Percentiles rank a stretch among this genome's conserved stretches.
These are phyloP conservation scores for Athalia circularis DNA, from an alignment of 2,888 invertebrate species.

Conservation along the genomic window DNA sequence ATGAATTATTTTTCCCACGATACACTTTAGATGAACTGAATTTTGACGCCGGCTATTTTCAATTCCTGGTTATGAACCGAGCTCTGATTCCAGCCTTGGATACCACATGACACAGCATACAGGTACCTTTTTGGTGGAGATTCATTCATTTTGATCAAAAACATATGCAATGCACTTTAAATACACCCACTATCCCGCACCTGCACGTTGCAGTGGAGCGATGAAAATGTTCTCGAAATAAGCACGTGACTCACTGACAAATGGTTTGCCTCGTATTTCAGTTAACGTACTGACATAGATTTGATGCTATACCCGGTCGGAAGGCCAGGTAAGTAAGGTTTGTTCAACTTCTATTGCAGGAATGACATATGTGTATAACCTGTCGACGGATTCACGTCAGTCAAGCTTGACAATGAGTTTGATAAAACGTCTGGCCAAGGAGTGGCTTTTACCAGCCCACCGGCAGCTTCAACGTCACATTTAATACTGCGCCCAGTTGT, in stretches of 20 bases:
- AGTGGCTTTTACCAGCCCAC: slow-evolving; percentile 16
- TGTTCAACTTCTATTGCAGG: slow-evolving; percentile 6
- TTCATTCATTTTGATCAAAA: too few species aligned
- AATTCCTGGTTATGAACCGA: too few species aligned
- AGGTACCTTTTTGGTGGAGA: too few species aligned
- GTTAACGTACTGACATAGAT: neutral
- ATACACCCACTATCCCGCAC: neutral
- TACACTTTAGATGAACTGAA: too few species aligned
- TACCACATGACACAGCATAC: too few species aligned
- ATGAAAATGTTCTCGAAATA: slow-evolving; percentile 2
- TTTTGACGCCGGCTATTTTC: too few species aligned
- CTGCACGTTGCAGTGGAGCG: neutral
- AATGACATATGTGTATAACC: slow-evolving; percentile 8
- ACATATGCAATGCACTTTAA: neutral
- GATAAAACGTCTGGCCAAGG: slow-evolving; percentile 39
- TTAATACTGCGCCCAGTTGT: slow-evolving; percentile 45
- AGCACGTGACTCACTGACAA: slow-evolving; percentile 15
- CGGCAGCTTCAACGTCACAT: slow-evolving; percentile 24
- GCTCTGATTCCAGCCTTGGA: too few species aligned
- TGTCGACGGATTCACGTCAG: slow-evolving; percentile 24
- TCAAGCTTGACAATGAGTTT: slow-evolving; percentile 39
- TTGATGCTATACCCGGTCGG: neutral
- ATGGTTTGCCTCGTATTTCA: slow-evolving; percentile 18
- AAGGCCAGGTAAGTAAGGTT: slow-evolving; percentile 2
- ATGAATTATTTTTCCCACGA: too few species aligned